phyloP scores from a whole-genome alignment of 2,888 invertebrate species.

The Aquatica leii region DNA sequence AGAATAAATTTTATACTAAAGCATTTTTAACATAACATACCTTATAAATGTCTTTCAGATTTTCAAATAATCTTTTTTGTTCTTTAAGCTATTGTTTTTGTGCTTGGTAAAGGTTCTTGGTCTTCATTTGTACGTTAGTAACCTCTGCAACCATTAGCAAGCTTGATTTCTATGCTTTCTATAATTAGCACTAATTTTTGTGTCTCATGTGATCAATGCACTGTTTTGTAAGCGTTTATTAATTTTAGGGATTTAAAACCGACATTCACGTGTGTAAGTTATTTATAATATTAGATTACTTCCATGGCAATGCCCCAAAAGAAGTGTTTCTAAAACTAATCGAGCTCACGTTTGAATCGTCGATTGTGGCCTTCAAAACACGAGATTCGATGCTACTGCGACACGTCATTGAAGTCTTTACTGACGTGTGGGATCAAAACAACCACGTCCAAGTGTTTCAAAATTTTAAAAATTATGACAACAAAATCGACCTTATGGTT shows the following conservation, averaged over 20 bases:
- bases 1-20: no score
- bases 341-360: conserved; percentile 61
- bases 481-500: conserved; percentile 58
- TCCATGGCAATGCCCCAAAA: conserved; percentile 62
- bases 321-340: conserved; percentile 62
- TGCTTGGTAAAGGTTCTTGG: no score
- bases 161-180: no score
- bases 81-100: no score
- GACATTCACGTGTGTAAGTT: conserved; percentile 66
- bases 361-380: conserved; percentile 60
- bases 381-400: conserved; percentile 61
- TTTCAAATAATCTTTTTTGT: no score
- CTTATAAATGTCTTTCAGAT: no score
- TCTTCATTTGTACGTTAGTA: no score
- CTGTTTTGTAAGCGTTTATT: no score
- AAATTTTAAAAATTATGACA: conserved; percentile 51
- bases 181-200: no score
- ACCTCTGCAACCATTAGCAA: no score
- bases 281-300: conserved; percentile 64
- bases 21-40: no score
- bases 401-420: conserved; percentile 65
- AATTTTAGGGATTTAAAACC: conserved; percentile 55
- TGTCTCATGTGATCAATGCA: no score
- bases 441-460: conserved; percentile 39
- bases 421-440: conserved; percentile 61